Conservation (phyloP, 2,113 vertebrate species). For the Carassius gibelio region DNA sequence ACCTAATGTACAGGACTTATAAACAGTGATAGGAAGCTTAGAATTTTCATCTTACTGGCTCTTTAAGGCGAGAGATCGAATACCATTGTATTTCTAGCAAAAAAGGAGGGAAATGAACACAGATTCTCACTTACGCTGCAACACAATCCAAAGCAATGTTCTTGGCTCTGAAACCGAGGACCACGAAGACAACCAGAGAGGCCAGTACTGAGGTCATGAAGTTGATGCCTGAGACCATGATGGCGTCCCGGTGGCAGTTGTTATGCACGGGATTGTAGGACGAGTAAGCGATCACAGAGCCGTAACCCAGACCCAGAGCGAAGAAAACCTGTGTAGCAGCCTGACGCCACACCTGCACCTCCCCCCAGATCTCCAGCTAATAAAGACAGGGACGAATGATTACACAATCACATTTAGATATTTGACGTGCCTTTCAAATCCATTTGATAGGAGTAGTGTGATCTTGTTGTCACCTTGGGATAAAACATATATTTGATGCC, state of each 20-base stretch:
- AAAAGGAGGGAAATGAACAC: neutral
- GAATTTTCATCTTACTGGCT: no score
- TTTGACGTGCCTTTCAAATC: neutral
- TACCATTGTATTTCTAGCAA: neutral
- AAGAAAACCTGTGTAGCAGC: slow-evolving; percentile 98
- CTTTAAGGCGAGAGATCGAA: neutral
- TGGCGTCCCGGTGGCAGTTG: slow-evolving; percentile 96
- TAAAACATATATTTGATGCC: slow-evolving; percentile 80
- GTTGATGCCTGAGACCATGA: slow-evolving; percentile 94
- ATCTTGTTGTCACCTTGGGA: slow-evolving; percentile 70
- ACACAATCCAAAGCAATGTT: slow-evolving; percentile 90
- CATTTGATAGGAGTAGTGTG: neutral
- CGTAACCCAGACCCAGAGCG: slow-evolving; percentile 95
- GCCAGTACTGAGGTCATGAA: slow-evolving; percentile 96
- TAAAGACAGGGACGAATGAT: slow-evolving; percentile 1
- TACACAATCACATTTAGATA: neutral
- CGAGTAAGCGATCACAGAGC: slow-evolving; percentile 96
- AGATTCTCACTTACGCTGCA: slow-evolving; percentile 62
- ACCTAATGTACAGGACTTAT: no score
- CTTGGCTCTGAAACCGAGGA: slow-evolving; percentile 97
- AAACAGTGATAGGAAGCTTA: no score
- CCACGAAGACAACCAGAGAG: slow-evolving; percentile 92
- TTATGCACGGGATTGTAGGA: slow-evolving; percentile 98
- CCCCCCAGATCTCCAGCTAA: slow-evolving; percentile 92
- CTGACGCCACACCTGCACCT: slow-evolving; percentile 94